phyloP scores from a whole-genome alignment of 2,888 invertebrate species.

The Coleophora flavipennella region DNA sequence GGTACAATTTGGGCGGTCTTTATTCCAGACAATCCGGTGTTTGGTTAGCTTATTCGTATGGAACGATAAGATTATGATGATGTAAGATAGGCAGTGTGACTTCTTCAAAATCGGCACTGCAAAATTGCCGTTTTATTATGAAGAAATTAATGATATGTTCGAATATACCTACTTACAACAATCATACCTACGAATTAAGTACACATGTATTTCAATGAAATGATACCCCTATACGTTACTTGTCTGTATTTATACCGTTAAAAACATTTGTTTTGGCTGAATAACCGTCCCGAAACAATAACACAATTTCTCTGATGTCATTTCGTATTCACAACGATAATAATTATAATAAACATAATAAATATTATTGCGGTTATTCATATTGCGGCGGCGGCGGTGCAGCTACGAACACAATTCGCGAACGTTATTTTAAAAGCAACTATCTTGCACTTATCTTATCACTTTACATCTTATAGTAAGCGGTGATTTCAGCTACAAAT shows the following conservation, averaged over 20 bases:
- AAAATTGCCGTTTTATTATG: slow-evolving; percentile 14
- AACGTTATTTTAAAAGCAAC: neutral
- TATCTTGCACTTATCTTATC: neutral
- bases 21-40: no score
- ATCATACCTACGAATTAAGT: no score
- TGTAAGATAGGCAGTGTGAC: no score
- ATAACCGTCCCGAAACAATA: slow-evolving; percentile 33
- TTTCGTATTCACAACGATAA: slow-evolving; percentile 9
- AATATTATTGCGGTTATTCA: neutral
- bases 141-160: slow-evolving; percentile 1
- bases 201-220: slow-evolving; percentile 20
- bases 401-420: neutral
- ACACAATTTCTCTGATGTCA: slow-evolving; percentile 32
- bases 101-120: no score
- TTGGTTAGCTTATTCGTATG: no score
- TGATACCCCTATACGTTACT: slow-evolving; percentile 25
- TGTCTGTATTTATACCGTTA: slow-evolving; percentile 26
- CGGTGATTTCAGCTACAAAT: no score
- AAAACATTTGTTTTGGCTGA: slow-evolving; percentile 30
- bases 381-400: neutral
- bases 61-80: no score
- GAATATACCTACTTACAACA: slow-evolving; percentile 8
- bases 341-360: slow-evolving; percentile 8
- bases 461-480: neutral
- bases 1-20: no score